phyloP scores from a whole-genome alignment of 2,113 vertebrate genomes.

The Drymodes brunneopygia region DNA sequence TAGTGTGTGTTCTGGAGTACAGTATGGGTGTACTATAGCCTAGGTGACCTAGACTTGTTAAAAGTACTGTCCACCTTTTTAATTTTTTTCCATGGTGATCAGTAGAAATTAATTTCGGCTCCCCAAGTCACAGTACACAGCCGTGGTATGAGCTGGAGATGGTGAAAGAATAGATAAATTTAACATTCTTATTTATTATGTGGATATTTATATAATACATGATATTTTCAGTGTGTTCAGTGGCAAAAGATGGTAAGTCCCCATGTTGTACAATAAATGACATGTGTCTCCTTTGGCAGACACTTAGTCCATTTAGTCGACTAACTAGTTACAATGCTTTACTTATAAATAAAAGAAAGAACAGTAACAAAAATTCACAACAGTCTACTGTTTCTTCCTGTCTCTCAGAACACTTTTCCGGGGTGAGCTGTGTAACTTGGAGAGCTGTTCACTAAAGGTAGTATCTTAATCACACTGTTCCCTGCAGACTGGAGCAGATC shows the following conservation, averaged over 20 bases:
- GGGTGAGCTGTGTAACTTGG: not conserved
- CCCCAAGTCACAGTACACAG: not conserved
- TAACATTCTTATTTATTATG: not conserved
- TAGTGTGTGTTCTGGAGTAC: not conserved
- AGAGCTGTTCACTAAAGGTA: not conserved
- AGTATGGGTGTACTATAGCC: no score
- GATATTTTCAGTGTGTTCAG: not conserved
- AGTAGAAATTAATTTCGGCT: not conserved
- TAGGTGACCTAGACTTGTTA: not conserved
- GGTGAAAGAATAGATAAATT: not conserved
- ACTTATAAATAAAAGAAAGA: not conserved
- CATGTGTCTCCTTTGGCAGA: not conserved
- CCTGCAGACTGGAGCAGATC: not conserved
- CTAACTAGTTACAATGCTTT: not conserved
- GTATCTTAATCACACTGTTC: not conserved
- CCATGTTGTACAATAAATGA: not conserved
- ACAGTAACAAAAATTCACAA: not conserved
- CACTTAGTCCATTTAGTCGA: not conserved
- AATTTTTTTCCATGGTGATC: not conserved
- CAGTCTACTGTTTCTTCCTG: not conserved
- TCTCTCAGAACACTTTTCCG: not conserved
- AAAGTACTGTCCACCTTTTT: not conserved
- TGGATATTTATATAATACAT: not conserved
- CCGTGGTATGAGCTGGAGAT: not conserved
- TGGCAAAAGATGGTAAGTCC: not conserved